Evolutionary conservation across 2,888 invertebrate genomes (phyloP), one percentile per base, ranked within the genome.

Genomic region (Exephanes ischioxanthus): DNA sequence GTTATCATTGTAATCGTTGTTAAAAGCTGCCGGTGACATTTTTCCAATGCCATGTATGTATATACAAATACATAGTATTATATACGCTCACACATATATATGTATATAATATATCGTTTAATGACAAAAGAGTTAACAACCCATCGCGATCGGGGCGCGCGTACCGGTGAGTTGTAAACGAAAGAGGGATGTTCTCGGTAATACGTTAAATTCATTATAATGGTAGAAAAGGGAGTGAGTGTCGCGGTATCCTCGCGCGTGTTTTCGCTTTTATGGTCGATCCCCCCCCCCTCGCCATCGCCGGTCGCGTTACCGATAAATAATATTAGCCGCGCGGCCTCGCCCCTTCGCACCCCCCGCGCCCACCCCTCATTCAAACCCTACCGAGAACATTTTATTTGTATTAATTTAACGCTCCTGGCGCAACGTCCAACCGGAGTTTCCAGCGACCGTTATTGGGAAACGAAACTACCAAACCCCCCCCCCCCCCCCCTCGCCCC

Each of bases 141-240:
- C 75, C 80, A 75, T 61, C 76, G 41, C 66, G 55, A 61, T 58
- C 48, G 45, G 67, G 81, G 37, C 37, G 45, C 37, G 41, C 22
- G 51, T 68, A 51, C 53, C 58, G 51, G 51, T 26, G 77, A 84
- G 75, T 71, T 80, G 83, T 83, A 45, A 73, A 76, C 83, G 79
- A 83, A 77, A 82, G 76, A 78, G 81, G 88, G 83, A 80, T 85
- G 80, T 84, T 80, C 75, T 75, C 63, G 51, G 86, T 86, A 88
- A 89, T 88, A 88, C 86, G 88, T 90, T 90, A 88, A 91, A 90
- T 89, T 89, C 89, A 89, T 91, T 90, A 87, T 87, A 89, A 61
- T 33, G 26, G 45, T 51, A 51, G 68, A 55, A 76, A 72, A 68
- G 73, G 72, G 80, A 76, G 70, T 66, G 85, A 58, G 75, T n/a